Percentiles rank a stretch among this genome's conserved stretches.
Evolutionary conservation across 2,888 invertebrate species (phyloP).

Genomic region (Hemaris fuciformis): DNA sequence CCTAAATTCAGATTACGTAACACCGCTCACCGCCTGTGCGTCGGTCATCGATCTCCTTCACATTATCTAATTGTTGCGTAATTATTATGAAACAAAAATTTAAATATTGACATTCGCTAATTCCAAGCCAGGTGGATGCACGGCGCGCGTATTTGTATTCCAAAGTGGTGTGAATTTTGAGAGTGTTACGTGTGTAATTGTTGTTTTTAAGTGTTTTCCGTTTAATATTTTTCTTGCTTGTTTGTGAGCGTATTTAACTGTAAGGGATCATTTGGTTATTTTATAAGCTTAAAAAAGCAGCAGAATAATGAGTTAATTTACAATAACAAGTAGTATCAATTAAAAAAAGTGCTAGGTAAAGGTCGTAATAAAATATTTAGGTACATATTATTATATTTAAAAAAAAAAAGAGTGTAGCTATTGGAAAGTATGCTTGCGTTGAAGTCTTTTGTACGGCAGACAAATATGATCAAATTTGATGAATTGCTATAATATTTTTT

Average conservation of each 20-base stretch:
- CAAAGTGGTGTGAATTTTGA: slow-evolving; percentile 4
- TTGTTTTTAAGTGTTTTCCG: background rate
- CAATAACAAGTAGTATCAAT: no score
- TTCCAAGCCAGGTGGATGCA: background rate
- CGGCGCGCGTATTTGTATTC: background rate
- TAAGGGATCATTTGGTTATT: background rate
- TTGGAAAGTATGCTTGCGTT: slow-evolving; percentile 26
- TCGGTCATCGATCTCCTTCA: slow-evolving; percentile 53
- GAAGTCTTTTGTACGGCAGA: slow-evolving; percentile 35
- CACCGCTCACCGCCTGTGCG: slow-evolving; percentile 44
- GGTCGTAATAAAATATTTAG: no score
- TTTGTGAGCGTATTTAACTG: slow-evolving; percentile 20
- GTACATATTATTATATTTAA: no score
- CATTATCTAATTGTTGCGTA: slow-evolving; percentile 72
- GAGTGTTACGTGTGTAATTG: background rate
- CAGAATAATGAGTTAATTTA: no score
- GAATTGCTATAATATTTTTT: background rate
- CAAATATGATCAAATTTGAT: background rate
- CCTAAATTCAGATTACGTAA: slow-evolving; percentile 52
- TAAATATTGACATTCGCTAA: slow-evolving; percentile 49
- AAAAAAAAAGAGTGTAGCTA: background rate
- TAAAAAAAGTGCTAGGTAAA: no score
- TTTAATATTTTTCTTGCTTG: slow-evolving; percentile 25
- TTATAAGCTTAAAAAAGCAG: no score
- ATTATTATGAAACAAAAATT: slow-evolving; percentile 56